Evolutionary conservation across 2,113 vertebrate species (phyloP), one percentile per base, ranked within the genome.

Genomic region (Peromyscus maniculatus): DNA sequence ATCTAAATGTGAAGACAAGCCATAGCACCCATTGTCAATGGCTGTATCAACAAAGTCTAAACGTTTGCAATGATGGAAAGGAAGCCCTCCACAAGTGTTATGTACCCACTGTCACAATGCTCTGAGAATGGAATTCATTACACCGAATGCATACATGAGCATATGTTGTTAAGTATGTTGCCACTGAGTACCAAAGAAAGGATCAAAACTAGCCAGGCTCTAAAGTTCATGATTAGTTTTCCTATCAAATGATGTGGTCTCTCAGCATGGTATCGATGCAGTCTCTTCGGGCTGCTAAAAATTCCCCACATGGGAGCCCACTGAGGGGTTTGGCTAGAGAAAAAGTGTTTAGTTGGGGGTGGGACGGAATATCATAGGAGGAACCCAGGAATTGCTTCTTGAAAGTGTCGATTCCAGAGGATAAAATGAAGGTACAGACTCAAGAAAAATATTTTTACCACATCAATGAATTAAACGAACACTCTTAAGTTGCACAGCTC

Each of bases 391-490:
- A 52, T 31, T 79, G 4, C 15, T 72, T 64, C 64, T 57, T 13
- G 33, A 82, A 80, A 84, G n/a, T 19, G 90, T 93, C 36, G 1
- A 33, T 55, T 67, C 87, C 91, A 71, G 67, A 39, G 72, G 5
- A 28, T n/a, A 49, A 83, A 46, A 64, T 57, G 52, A n/a, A 52
- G 28, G 36, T 3, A 26, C 43, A 46, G 26, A 28, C 24, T 39
- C 69, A 31, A 92, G 28, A 49, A 83, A 94, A 94, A 64, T n/a
- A 26, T 9, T 21, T 90, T 90, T n/a, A 69, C 55, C 28, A 9
- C 67, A 55, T 72, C 36, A 66, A 13, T 17, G 22, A 74, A 74
- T 77, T 39, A 24, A 89, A 19, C 16, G 39, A 9, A 36, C n/a
- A 31, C n/a, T 69, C 67, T 15, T 24, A 95, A 57, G 75, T 15